Percentiles rank a stretch among this genome's conserved stretches.
phyloP scores from a whole-genome alignment of 2,888 invertebrate genomes.

The Polymixis flavicincta region DNA sequence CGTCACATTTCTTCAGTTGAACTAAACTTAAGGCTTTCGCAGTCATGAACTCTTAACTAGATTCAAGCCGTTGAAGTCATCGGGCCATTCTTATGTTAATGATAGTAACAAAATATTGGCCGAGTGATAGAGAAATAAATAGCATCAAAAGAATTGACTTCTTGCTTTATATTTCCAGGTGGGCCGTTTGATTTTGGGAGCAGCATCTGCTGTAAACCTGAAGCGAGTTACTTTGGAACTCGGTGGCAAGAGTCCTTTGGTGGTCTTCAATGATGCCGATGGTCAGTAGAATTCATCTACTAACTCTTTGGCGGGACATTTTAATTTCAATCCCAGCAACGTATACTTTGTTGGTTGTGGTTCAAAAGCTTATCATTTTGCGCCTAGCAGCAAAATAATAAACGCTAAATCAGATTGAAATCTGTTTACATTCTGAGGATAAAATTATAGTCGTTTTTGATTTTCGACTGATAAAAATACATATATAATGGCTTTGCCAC shows the following conservation, averaged over 20 bases:
- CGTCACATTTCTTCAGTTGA: not conserved
- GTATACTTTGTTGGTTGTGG: not conserved
- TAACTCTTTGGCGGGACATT: not conserved
- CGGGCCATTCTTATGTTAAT: not conserved
- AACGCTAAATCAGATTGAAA: not conserved
- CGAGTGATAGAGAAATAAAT: not conserved
- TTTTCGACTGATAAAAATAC: not conserved
- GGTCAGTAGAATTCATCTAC: constrained; percentile 83
- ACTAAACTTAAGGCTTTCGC: not conserved
- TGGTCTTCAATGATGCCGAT: constrained; percentile 95
- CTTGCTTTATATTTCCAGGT: constrained; percentile 79
- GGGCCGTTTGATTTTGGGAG: constrained; percentile 91
- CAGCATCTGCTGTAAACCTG: constrained; percentile 94
- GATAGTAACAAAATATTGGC: not conserved
- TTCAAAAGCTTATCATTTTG: not conserved
- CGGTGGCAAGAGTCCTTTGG: constrained; percentile 97
- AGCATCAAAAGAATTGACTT: not conserved
- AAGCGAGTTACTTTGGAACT: constrained; percentile 96
- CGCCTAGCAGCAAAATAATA: not conserved
- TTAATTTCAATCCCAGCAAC: not conserved
- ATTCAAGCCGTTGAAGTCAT: not conserved
- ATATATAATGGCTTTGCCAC: not conserved
- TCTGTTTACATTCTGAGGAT: not conserved
- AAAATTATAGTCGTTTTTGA: not conserved
- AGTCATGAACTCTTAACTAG: not conserved